A percentile compares a stretch with the other conserved stretches of the same genome.
Conservation (phyloP, 1,140 invertebrate genomes). For the Drosophila equinoxialis region DNA sequence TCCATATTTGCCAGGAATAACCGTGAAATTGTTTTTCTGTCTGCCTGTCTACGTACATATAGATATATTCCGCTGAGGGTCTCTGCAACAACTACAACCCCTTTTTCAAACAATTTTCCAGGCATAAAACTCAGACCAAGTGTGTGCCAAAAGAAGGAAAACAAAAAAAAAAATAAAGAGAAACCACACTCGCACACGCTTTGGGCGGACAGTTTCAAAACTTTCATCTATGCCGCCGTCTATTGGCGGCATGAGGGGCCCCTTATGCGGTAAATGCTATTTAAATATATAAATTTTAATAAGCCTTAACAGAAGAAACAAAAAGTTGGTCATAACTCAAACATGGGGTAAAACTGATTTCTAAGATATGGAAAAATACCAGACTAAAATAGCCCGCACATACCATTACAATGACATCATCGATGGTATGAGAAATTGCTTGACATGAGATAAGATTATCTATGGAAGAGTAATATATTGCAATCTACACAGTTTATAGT, state of each 20-base stretch:
- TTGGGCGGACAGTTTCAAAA: slow-evolving; percentile 48
- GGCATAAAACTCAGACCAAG: slow-evolving; percentile 28
- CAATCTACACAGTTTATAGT: too few species aligned
- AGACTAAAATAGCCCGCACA: neutral
- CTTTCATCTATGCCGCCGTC: slow-evolving; percentile 63
- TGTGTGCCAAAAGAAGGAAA: slow-evolving; percentile 34
- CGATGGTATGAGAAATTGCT: neutral
- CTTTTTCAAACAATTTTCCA: slow-evolving; percentile 61
- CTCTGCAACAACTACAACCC: slow-evolving; percentile 63
- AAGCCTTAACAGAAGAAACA: slow-evolving; percentile 41
- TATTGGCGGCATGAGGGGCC: slow-evolving; percentile 17
- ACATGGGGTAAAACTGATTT: neutral
- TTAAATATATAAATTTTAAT: slow-evolving; percentile 83
- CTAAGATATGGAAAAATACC: neutral
- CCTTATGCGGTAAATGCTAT: slow-evolving; percentile 72
- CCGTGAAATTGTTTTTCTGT: slow-evolving; percentile 81
- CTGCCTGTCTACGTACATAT: slow-evolving; percentile 7
- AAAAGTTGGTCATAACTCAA: slow-evolving; percentile 13
- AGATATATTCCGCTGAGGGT: slow-evolving; percentile 14
- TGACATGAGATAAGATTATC: too few species aligned
- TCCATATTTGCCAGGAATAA: slow-evolving; percentile 81
- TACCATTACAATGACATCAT: neutral
- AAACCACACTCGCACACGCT: slow-evolving; percentile 3
- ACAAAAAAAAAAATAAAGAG: neutral
- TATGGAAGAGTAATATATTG: too few species aligned